Base-by-base conservation (phyloP, 1,140 invertebrate species). In the Drosophila auraria region DNA sequence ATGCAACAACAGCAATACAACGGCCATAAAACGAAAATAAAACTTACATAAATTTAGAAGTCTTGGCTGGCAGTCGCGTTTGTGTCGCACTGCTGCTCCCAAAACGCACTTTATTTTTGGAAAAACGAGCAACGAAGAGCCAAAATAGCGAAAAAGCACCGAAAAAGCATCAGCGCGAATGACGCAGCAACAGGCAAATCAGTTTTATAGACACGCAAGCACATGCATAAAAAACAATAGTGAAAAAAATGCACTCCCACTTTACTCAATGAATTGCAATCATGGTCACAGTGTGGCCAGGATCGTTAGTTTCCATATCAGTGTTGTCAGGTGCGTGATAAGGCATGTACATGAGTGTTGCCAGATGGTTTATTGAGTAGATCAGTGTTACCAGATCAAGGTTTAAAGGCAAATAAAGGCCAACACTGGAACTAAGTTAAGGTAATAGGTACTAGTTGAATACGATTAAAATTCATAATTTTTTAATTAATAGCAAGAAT, bases 41-140 rank as follows among this genome's bases (percentile, higher is more conserved):
- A 89, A 90, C 86, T 89, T 89, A 90, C 86, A 89, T 89, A 89
- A 89, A 90, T 89, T 89, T 84, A 83, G 80, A 81, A 87, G 70
- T 72, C 53, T 54, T 61, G 53, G 59, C 68, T 36, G 70, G 65
- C 51, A 56, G 38, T 33, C 49, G 74, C 82, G 73, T 36, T 75
- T 80, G 81, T 86, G 84, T 90, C 81, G 78, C 60, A 62, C 64
- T 89, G 81, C 81, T 87, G 84, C 81, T 87, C 84, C 86, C 84
- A 89, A 89, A 89, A 87, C 79, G 78, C 70, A 75, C 82, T 87
- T 89, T 87, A 87, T 87, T 87, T 87, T 89, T 87, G 83, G 84
- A 89, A 56, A 87, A 87, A 53, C 63, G 54, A 57, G 36, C 51
- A 42, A 17, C 49, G 47, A 62, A 50, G 59, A 74, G 15, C 63